Percentiles rank a stretch among this genome's conserved stretches.
Conservation (phyloP, 2,888 invertebrate genomes). For the Punctoribates punctum region DNA sequence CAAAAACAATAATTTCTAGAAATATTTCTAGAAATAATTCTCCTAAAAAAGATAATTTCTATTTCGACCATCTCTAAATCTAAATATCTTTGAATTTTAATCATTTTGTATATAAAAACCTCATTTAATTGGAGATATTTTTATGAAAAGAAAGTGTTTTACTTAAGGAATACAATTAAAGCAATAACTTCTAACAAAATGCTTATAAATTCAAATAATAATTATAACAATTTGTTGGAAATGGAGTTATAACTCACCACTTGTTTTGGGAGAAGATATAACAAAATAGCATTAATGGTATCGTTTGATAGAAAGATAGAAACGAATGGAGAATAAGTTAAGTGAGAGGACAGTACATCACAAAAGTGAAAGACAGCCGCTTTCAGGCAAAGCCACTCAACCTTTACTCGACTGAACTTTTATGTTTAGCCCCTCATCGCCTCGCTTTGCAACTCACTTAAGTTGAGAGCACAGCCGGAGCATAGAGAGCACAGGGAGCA, state of each 20-base stretch:
- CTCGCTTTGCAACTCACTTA: slow-evolving; percentile 5
- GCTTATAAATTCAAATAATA: too few species aligned
- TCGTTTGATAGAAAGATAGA: not conserved
- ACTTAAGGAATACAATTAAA: too few species aligned
- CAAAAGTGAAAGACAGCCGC: slow-evolving; percentile 6
- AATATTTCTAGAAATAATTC: too few species aligned
- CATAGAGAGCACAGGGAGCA: slow-evolving; percentile 2
- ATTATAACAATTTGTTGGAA: too few species aligned
- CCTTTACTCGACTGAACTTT: not conserved
- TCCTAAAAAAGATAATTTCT: too few species aligned
- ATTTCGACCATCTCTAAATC: too few species aligned
- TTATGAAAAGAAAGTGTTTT: too few species aligned
- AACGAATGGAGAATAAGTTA: not conserved
- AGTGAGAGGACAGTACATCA: not conserved
- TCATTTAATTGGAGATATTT: too few species aligned
- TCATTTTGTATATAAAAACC: too few species aligned
- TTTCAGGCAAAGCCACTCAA: slow-evolving; percentile 13
- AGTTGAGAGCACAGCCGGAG: not conserved
- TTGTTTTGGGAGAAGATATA: not conserved
- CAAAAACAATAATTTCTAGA: too few species aligned
- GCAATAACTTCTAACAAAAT: too few species aligned
- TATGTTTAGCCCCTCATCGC: slow-evolving; percentile 5
- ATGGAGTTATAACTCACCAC: not conserved
- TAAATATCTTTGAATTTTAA: too few species aligned
- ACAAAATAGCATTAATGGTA: slow-evolving; percentile 3